Conservation (phyloP, 2,797 vertebrate species). For the Aldrovandia affinis region DNA sequence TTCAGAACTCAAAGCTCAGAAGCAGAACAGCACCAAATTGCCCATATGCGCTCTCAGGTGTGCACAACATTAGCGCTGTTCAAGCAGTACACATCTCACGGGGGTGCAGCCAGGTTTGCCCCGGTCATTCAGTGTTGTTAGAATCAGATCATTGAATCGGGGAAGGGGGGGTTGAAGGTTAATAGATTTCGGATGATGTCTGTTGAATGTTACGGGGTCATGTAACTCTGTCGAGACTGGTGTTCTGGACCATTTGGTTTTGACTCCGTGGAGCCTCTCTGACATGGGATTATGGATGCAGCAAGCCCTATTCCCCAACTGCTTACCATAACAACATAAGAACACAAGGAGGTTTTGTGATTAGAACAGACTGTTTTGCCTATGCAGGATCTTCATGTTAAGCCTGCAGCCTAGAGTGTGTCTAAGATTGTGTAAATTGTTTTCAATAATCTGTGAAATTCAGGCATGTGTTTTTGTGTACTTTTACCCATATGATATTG, state of each 20-base stretch:
- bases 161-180: neutral
- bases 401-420: neutral
- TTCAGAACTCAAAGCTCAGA: neutral
- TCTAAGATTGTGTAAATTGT: neutral
- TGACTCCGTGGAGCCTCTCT: conserved; percentile 44
- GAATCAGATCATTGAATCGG: neutral
- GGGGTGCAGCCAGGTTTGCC: neutral
- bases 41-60: neutral
- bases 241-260: conserved; percentile 49
- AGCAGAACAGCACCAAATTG: neutral
- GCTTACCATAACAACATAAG: neutral
- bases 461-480: neutral
- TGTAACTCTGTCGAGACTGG: neutral
- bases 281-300: conserved; percentile 41
- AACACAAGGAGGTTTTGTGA: neutral
- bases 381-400: neutral
- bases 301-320: conserved; percentile 2
- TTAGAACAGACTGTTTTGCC: neutral
- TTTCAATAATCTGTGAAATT: neutral
- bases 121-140: neutral
- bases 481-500: too few species aligned
- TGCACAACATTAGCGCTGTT: neutral
- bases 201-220: conserved; percentile 3
- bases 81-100: neutral
- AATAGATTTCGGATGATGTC: conserved; percentile 5